These are phyloP conservation scores for Hyles vespertilio DNA, from an alignment of 1,140 invertebrate genomes.

Conservation along the genomic window DNA sequence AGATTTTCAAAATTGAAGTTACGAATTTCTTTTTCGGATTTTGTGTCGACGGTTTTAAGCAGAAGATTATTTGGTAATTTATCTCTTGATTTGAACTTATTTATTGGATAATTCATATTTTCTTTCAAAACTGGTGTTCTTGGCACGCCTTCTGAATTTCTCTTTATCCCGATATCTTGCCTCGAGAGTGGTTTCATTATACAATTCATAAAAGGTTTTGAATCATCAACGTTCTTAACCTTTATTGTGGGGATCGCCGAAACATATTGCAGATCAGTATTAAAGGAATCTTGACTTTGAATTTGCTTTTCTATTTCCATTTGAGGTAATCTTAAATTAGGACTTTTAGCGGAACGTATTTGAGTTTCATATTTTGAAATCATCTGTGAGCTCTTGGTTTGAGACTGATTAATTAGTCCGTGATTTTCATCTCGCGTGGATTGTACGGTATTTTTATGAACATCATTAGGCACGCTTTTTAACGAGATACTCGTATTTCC, in stretches of 20 bases:
- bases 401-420: constrained; percentile 20
- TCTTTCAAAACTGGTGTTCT: constrained; percentile 51
- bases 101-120: constrained; percentile 36
- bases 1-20: constrained; percentile 78
- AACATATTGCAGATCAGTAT: constrained; percentile 35
- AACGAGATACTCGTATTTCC: constrained; percentile 32
- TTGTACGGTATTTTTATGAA: constrained; percentile 34
- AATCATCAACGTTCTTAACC: constrained; percentile 62
- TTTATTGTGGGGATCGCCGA: constrained; percentile 53
- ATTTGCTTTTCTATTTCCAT: constrained; percentile 40
- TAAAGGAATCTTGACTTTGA: constrained; percentile 33
- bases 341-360: constrained; percentile 36
- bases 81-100: constrained; percentile 45
- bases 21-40: constrained; percentile 60
- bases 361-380: constrained; percentile 38
- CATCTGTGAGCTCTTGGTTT: constrained; percentile 25
- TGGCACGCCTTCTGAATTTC: constrained; percentile 46
- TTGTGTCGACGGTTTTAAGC: constrained; percentile 36
- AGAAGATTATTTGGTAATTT: constrained; percentile 21
- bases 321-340: constrained; percentile 36
- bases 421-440: constrained; percentile 31
- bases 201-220: constrained; percentile 30
- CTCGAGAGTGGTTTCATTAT: constrained; percentile 26
- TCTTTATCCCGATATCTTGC: constrained; percentile 51
- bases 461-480: constrained; percentile 34